phyloP scores from a whole-genome alignment of 2,888 invertebrate genomes.

The Torymus aiolomorphi region DNA sequence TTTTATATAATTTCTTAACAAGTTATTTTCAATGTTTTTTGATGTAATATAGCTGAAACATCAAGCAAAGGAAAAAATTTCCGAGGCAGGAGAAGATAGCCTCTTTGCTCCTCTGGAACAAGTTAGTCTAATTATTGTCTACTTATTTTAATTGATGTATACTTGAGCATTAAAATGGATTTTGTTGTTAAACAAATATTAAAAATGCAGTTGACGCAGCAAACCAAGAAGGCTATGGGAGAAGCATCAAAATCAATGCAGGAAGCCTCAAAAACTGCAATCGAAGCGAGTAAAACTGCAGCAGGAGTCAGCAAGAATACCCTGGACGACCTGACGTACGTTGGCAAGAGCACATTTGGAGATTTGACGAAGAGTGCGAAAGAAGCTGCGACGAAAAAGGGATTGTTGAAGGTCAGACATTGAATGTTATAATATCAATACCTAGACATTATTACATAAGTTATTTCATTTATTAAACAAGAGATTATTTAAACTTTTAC shows the following conservation, averaged over 20 bases:
- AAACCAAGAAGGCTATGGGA: slow-evolving; percentile 92
- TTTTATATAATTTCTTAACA: background rate
- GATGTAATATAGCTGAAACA: slow-evolving; percentile 76
- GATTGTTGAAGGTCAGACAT: slow-evolving; percentile 83
- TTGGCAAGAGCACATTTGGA: slow-evolving; percentile 92
- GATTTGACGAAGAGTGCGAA: slow-evolving; percentile 94
- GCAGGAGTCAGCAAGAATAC: slow-evolving; percentile 93
- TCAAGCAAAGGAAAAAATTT: slow-evolving; percentile 81
- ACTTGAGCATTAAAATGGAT: background rate
- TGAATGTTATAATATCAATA: too few species aligned
- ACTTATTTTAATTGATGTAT: background rate
- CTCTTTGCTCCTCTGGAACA: slow-evolving; percentile 88
- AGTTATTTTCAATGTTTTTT: slow-evolving; percentile 16
- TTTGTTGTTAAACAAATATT: background rate
- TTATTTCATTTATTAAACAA: too few species aligned
- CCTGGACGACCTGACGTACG: slow-evolving; percentile 90
- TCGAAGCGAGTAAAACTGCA: slow-evolving; percentile 91
- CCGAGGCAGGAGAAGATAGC: slow-evolving; percentile 85
- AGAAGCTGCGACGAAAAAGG: slow-evolving; percentile 90
- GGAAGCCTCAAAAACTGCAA: slow-evolving; percentile 89
- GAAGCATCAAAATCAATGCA: slow-evolving; percentile 88
- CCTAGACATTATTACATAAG: too few species aligned
- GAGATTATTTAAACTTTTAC: too few species aligned
- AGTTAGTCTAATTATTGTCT: slow-evolving; percentile 77
- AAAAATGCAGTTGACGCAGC: slow-evolving; percentile 81